Evolutionary conservation across 2,888 invertebrate genomes (phyloP).

Genomic region (Protonemura montana): DNA sequence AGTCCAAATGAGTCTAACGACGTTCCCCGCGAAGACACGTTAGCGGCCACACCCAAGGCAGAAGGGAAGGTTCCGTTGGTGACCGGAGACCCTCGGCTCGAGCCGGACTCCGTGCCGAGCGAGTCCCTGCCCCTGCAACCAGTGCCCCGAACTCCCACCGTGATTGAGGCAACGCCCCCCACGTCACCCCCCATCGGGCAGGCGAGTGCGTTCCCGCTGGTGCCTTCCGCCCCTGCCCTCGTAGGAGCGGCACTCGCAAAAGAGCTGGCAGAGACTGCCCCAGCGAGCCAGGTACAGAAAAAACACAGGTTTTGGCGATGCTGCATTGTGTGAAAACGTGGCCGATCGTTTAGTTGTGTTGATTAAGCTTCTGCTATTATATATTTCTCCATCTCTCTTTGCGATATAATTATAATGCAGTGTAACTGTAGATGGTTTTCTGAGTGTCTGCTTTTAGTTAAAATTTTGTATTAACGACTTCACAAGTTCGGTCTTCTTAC

Average conservation of each 20-base stretch:
- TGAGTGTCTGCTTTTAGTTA: background rate
- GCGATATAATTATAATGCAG: no score
- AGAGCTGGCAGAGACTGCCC: background rate
- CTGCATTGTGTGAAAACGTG: constrained; percentile 20
- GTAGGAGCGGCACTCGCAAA: background rate
- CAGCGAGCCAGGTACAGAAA: constrained; percentile 26
- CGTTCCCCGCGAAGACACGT: no score
- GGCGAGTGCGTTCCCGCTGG: constrained; percentile 33
- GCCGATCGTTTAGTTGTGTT: background rate
- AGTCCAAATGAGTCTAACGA: no score
- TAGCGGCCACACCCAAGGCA: no score
- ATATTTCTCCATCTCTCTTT: background rate
- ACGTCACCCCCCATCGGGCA: constrained; percentile 53
- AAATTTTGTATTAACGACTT: background rate
- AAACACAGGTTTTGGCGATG: constrained; percentile 28
- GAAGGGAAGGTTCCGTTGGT: no score
- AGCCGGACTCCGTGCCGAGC: background rate
- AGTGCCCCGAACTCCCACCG: constrained; percentile 53
- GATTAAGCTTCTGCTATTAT: background rate
- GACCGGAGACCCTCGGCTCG: no score
- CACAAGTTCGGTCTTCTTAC: no score
- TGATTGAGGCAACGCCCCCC: constrained; percentile 55
- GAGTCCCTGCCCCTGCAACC: background rate
- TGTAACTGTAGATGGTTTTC: background rate
- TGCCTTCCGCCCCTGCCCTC: constrained; percentile 42